Evolutionary conservation across 2,797 vertebrate species (phyloP).

Genomic region (Xenops minutus): DNA sequence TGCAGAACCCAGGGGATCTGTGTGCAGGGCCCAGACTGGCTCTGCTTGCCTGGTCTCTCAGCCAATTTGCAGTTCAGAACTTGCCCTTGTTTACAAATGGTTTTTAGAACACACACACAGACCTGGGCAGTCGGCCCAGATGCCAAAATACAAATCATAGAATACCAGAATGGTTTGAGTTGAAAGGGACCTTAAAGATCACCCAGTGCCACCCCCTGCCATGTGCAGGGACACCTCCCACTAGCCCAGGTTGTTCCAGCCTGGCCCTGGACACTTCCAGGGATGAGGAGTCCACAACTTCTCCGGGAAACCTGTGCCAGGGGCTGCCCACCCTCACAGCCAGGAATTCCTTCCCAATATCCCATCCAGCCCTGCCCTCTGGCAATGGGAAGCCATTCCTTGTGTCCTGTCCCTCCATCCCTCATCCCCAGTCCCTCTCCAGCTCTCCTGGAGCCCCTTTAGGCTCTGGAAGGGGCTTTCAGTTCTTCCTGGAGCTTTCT

Average conservation of each 20-base stretch:
- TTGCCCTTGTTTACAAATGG: neutral
- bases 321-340: accelerated
- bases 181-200: neutral
- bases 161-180: neutral
- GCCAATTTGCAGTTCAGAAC: neutral
- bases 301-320: neutral
- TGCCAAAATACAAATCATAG: neutral
- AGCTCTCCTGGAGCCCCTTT: neutral
- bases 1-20: accelerated
- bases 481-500: neutral
- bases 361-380: neutral
- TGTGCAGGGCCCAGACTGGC: neutral
- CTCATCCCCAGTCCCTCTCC: neutral
- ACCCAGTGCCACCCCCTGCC: neutral
- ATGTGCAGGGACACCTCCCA: neutral
- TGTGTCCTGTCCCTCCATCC: neutral
- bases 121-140: neutral
- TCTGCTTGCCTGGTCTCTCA: neutral
- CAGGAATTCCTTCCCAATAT: accelerated
- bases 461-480: neutral
- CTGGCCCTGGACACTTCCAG: neutral
- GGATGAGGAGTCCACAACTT: neutral
- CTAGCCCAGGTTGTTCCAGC: accelerated
- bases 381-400: neutral
- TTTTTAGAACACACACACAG: neutral